These are phyloP conservation scores for Notolabrus celidotus DNA, from an alignment of 2,797 vertebrate species.

Conservation along the genomic window DNA sequence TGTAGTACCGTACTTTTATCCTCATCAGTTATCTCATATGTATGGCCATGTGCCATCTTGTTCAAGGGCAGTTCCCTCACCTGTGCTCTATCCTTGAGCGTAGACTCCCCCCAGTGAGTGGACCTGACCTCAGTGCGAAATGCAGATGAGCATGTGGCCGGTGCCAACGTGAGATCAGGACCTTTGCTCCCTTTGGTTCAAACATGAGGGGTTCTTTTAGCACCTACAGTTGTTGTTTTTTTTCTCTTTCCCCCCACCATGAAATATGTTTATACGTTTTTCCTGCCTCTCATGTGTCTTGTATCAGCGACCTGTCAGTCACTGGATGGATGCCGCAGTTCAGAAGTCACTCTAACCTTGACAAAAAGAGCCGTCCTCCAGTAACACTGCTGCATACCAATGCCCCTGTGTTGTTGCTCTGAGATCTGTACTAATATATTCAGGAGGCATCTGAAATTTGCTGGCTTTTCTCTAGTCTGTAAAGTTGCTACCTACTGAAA, in stretches of 20 bases:
- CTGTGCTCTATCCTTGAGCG: slow-evolving; percentile 61
- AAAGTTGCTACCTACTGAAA: slow-evolving; percentile 9
- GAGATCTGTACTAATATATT: slow-evolving; percentile 47
- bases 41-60: slow-evolving; percentile 43
- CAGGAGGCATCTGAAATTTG: slow-evolving; percentile 13
- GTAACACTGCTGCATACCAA: slow-evolving; percentile 57
- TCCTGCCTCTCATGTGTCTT: slow-evolving; percentile 58
- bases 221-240: slow-evolving; percentile 47
- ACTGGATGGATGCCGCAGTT: slow-evolving; percentile 51
- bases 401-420: slow-evolving; percentile 35
- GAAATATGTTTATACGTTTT: slow-evolving; percentile 57
- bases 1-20: slow-evolving; percentile 16
- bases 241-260: slow-evolving; percentile 15
- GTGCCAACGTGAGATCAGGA: slow-evolving; percentile 70
- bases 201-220: slow-evolving; percentile 67
- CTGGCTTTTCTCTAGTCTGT: slow-evolving; percentile 12
- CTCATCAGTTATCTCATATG: slow-evolving; percentile 45
- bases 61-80: slow-evolving; percentile 73
- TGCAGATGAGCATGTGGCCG: slow-evolving; percentile 75
- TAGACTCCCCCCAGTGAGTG: slow-evolving; percentile 42
- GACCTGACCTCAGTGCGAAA: slow-evolving; percentile 75
- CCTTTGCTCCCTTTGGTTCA: slow-evolving; percentile 71
- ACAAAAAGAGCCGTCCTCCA: slow-evolving; percentile 42
- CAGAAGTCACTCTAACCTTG: slow-evolving; percentile 71
- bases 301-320: slow-evolving; percentile 68